A percentile compares a stretch with the other conserved stretches of the same genome.
These are phyloP conservation scores for Pheosia gnoma DNA, from an alignment of 2,888 invertebrate species.

Conservation along the genomic window DNA sequence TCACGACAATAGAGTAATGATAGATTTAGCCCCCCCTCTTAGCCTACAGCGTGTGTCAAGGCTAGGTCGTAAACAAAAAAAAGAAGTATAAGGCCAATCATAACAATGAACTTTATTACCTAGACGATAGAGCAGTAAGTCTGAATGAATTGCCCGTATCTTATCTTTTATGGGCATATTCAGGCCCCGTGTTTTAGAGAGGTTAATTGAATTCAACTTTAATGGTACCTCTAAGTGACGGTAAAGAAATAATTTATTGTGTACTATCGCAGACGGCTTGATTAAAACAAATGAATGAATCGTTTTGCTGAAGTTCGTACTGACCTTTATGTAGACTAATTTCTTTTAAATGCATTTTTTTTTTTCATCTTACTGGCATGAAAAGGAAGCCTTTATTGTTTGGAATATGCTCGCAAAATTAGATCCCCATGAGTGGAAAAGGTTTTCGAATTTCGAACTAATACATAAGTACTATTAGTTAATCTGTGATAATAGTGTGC, in stretches of 20 bases:
- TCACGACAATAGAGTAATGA: slow-evolving; percentile 20
- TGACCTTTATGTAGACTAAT: neutral
- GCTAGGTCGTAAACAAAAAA: slow-evolving; percentile 34
- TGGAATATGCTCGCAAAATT: too few species aligned
- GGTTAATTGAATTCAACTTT: slow-evolving; percentile 58
- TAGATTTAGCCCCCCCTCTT: slow-evolving; percentile 36
- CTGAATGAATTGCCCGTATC: slow-evolving; percentile 46
- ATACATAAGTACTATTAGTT: too few species aligned
- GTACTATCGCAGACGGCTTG: slow-evolving; percentile 20
- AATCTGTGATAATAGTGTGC: too few species aligned
- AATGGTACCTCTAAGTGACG: slow-evolving; percentile 40
- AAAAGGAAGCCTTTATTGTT: too few species aligned
- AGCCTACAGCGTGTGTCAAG: slow-evolving; percentile 6
- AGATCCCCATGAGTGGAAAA: too few species aligned
- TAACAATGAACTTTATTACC: slow-evolving; percentile 34
- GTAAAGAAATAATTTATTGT: slow-evolving; percentile 36
- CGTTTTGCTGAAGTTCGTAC: slow-evolving; percentile 11
- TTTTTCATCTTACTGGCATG: too few species aligned
- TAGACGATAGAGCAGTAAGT: slow-evolving; percentile 35
- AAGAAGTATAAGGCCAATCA: slow-evolving; percentile 25
- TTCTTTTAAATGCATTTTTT: too few species aligned
- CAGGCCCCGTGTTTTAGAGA: slow-evolving; percentile 38
- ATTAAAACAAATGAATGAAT: slow-evolving; percentile 37
- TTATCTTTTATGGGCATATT: slow-evolving; percentile 46
- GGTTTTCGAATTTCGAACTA: too few species aligned